Evolutionary conservation across 2,113 vertebrate genomes (phyloP).

Genomic region (Alaudala cheleensis): DNA sequence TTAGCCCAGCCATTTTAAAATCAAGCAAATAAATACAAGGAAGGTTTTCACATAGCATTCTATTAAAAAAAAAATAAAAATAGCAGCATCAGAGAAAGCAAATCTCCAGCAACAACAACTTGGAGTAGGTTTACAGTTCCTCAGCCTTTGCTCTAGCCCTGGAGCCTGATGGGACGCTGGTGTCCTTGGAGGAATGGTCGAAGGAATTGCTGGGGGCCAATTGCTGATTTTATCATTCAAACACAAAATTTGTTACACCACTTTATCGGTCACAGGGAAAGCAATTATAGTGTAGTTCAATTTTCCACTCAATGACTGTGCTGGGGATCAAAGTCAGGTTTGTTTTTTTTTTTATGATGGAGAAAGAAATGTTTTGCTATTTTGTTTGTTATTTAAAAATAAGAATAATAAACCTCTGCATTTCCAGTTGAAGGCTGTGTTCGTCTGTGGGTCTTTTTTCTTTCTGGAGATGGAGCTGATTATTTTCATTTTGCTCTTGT

Average conservation of each 20-base stretch:
- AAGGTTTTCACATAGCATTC: not conserved
- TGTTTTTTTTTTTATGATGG: constrained; percentile 69
- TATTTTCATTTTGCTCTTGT: constrained; percentile 56
- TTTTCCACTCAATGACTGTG: constrained; percentile 87
- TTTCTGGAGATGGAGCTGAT: constrained; percentile 51
- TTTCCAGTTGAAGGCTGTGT: constrained; percentile 6
- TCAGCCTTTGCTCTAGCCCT: constrained; percentile 75
- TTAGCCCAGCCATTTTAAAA: constrained; percentile 61
- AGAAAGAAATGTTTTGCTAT: constrained; percentile 73
- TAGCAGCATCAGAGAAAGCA: not conserved
- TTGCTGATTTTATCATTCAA: constrained; percentile 91
- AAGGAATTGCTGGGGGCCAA: constrained; percentile 83
- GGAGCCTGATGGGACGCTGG: constrained; percentile 80
- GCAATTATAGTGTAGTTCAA: constrained; percentile 90
- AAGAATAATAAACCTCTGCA: constrained; percentile 51
- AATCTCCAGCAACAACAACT: constrained; percentile 66
- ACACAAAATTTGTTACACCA: constrained; percentile 90
- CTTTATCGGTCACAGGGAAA: constrained; percentile 89
- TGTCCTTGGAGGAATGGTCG: constrained; percentile 87
- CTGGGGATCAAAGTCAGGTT: constrained; percentile 84
- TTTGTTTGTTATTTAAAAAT: constrained; percentile 80
- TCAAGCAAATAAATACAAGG: constrained; percentile 18
- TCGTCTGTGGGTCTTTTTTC: not conserved
- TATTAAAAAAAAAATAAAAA: not conserved
- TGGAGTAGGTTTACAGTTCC: constrained; percentile 80